Conservation (phyloP, 2,888 invertebrate genomes). For the Lumbricus terrestris region DNA sequence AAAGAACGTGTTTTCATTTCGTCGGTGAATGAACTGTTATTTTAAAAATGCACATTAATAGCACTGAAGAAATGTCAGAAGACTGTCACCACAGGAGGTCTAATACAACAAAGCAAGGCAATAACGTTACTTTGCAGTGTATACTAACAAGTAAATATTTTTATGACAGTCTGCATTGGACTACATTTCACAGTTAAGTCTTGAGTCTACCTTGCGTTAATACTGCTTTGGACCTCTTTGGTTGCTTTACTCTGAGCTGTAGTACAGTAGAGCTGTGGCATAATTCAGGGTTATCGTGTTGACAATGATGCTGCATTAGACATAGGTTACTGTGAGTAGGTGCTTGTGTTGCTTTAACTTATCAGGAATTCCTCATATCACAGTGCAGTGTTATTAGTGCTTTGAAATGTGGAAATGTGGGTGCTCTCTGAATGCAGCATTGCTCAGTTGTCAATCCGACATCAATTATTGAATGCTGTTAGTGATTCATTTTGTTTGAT, state of each 20-base stretch:
- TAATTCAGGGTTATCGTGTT: background rate
- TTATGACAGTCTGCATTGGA: background rate
- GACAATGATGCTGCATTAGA: background rate
- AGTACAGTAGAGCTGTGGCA: background rate
- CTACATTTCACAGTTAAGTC: background rate
- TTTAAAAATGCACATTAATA: background rate
- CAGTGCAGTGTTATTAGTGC: too few species aligned
- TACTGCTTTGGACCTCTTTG: background rate
- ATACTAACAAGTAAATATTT: too few species aligned
- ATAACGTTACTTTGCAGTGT: too few species aligned
- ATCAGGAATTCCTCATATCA: background rate
- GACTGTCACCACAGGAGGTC: too few species aligned
- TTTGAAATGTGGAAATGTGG: background rate
- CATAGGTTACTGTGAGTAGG: background rate
- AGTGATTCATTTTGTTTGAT: background rate
- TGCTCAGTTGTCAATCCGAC: background rate
- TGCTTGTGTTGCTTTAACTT: background rate
- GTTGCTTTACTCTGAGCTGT: background rate
- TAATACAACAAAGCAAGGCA: too few species aligned
- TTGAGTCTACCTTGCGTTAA: background rate
- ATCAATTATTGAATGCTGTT: background rate
- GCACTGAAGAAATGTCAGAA: too few species aligned
- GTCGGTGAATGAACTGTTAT: background rate
- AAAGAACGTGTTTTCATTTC: too few species aligned
- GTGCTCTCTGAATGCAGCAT: background rate